A percentile compares a stretch with the other conserved stretches of the same genome.
Conservation (phyloP, 2,888 invertebrate genomes). For the Diogma glabrata region DNA sequence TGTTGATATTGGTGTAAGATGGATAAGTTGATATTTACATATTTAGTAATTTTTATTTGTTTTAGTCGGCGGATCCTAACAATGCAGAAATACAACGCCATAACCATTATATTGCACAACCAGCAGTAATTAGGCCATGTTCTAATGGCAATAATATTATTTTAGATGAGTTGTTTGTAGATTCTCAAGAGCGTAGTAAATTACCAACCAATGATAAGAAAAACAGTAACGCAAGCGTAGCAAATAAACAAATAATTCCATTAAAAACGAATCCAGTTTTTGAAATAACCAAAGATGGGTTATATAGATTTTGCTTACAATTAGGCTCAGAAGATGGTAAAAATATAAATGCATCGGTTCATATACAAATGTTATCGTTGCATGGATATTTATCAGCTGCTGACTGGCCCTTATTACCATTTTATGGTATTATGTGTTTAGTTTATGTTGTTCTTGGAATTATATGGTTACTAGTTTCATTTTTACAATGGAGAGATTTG, state of each 20-base stretch:
- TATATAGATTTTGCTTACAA: slow-evolving; percentile 49
- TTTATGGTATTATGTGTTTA: slow-evolving; percentile 83
- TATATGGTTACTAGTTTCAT: slow-evolving; percentile 72
- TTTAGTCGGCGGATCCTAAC: neutral
- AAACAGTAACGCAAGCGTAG: neutral
- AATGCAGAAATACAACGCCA: too few species aligned
- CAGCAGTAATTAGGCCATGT: neutral
- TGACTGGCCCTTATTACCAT: slow-evolving; percentile 80
- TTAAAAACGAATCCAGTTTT: slow-evolving; percentile 40
- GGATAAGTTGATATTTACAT: neutral
- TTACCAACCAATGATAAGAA: neutral
- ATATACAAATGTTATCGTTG: slow-evolving; percentile 60
- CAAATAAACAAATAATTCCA: neutral
- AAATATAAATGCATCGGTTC: slow-evolving; percentile 46
- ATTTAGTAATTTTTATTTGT: neutral
- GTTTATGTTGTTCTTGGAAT: slow-evolving; percentile 74
- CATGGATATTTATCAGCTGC: slow-evolving; percentile 79
- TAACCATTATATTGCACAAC: neutral
- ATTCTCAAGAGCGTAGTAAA: neutral
- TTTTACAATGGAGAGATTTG: slow-evolving; percentile 81
- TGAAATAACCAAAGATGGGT: slow-evolving; percentile 54
- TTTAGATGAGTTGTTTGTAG: neutral
- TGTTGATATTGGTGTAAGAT: slow-evolving; percentile 16
- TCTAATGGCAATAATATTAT: neutral
- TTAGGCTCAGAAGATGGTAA: slow-evolving; percentile 27